Evolutionary conservation across 2,888 invertebrate species (phyloP).

Genomic region (Muschampia plurimacula): DNA sequence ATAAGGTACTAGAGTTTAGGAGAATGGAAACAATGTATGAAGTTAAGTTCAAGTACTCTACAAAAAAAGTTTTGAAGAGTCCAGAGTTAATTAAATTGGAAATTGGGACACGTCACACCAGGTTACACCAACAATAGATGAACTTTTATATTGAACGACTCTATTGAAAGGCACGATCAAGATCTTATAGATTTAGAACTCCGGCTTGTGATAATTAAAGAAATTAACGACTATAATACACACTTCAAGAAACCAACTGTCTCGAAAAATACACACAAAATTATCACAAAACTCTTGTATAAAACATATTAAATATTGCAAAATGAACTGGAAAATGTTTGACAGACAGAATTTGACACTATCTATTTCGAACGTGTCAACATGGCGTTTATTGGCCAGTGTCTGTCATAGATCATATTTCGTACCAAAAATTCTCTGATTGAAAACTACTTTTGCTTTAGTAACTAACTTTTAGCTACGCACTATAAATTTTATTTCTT

Average conservation of each 20-base stretch:
- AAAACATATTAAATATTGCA: constrained; percentile 39
- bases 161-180: not conserved
- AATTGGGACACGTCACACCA: not conserved
- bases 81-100: constrained; percentile 5
- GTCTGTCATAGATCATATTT: constrained; percentile 11
- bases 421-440: constrained; percentile 7
- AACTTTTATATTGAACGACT: not conserved
- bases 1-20: not conserved
- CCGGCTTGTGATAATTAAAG: not conserved
- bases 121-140: not conserved
- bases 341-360: constrained; percentile 40
- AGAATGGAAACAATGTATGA: not conserved
- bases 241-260: constrained; percentile 23
- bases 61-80: no score
- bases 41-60: no score
- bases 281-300: constrained; percentile 33
- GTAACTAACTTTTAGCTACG: no score
- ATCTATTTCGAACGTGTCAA: constrained; percentile 27
- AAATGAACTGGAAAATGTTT: constrained; percentile 45
- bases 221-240: constrained; percentile 1
- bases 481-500: not conserved
- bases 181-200: not conserved
- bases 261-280: constrained; percentile 31
- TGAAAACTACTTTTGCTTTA: not conserved
- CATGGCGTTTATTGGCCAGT: constrained; percentile 31